Conservation (phyloP, 2,113 vertebrate genomes). For the Gymnobelideus leadbeateri region DNA sequence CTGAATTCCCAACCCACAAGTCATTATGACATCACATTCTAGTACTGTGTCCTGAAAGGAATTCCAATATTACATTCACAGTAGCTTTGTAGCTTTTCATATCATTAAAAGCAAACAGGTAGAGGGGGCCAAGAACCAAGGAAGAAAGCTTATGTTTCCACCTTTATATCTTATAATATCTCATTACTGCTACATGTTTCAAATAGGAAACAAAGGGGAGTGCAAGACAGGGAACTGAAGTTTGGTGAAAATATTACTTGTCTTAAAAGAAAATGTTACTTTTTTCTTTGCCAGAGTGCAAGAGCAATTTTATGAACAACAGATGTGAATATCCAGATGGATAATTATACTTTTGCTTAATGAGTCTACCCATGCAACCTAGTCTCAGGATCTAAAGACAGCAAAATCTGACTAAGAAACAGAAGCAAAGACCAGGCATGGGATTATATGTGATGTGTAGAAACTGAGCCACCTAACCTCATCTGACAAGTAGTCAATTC, state of each 20-base stretch:
- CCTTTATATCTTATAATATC: not conserved
- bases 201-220: not conserved
- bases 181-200: slow-evolving; percentile 24
- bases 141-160: not conserved
- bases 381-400: not conserved
- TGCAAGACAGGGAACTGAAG: not conserved
- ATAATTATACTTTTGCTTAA: slow-evolving; percentile 44
- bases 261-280: slow-evolving; percentile 33
- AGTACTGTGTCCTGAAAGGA: not conserved
- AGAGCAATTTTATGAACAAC: slow-evolving; percentile 31
- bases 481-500: slow-evolving; percentile 41
- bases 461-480: slow-evolving; percentile 53
- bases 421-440: slow-evolving; percentile 33
- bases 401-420: slow-evolving; percentile 4
- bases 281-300: slow-evolving; percentile 4
- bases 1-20: not conserved
- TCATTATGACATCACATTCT: not conserved
- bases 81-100: not conserved
- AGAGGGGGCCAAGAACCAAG: not conserved
- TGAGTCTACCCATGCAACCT: slow-evolving; percentile 43
- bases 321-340: slow-evolving; percentile 51
- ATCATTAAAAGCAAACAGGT: slow-evolving; percentile 25
- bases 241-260: not conserved
- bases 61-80: not conserved
- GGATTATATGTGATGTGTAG: not conserved